Evolutionary conservation across 37 sponge, comb jelly and placozoan genomes (phyloP).

Genomic region (Agelas oroides): DNA sequence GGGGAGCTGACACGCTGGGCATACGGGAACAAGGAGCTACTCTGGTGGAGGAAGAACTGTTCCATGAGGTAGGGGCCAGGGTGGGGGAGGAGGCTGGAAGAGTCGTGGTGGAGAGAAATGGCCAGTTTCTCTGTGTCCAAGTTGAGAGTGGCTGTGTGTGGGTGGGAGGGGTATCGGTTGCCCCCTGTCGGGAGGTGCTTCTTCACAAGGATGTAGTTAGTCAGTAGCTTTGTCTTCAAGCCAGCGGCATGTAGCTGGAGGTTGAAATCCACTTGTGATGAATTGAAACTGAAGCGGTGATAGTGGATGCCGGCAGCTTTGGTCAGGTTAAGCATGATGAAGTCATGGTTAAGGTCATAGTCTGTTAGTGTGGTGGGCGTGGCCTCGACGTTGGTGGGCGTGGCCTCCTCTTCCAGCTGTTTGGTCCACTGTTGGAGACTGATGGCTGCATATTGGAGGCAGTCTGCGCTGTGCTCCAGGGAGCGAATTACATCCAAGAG

Average conservation of each 20-base stretch:
- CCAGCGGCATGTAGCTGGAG: slow-evolving; percentile 46
- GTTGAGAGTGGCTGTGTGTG: slow-evolving; percentile 6
- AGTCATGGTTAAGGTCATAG: slow-evolving; percentile 65
- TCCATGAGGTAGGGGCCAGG: slow-evolving; percentile 88
- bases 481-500: slow-evolving; percentile 57
- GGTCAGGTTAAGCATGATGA: slow-evolving; percentile 71
- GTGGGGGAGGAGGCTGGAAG: slow-evolving; percentile 57
- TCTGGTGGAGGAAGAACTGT: slow-evolving; percentile 63
- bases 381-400: neutral
- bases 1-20: slow-evolving; percentile 63
- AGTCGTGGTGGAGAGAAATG: slow-evolving; percentile 76
- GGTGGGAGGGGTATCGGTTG: slow-evolving; percentile 34
- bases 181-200: slow-evolving; percentile 68
- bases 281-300: slow-evolving; percentile 61
- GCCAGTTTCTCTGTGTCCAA: slow-evolving; percentile 59
- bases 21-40: slow-evolving; percentile 63
- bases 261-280: slow-evolving; percentile 72
- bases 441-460: slow-evolving; percentile 37
- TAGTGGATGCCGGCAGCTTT: slow-evolving; percentile 34
- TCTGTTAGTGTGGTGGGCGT: neutral
- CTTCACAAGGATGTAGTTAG: slow-evolving; percentile 59
- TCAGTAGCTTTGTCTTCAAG: slow-evolving; percentile 30
- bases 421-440: slow-evolving; percentile 55
- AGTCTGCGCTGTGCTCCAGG: slow-evolving; percentile 50
- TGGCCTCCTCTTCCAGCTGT: slow-evolving; percentile 17